Percentiles rank a stretch among this genome's conserved stretches.
These are phyloP conservation scores for Petrocephalus microphthalmus DNA, from an alignment of 2,113 vertebrate genomes.

Conservation along the genomic window DNA sequence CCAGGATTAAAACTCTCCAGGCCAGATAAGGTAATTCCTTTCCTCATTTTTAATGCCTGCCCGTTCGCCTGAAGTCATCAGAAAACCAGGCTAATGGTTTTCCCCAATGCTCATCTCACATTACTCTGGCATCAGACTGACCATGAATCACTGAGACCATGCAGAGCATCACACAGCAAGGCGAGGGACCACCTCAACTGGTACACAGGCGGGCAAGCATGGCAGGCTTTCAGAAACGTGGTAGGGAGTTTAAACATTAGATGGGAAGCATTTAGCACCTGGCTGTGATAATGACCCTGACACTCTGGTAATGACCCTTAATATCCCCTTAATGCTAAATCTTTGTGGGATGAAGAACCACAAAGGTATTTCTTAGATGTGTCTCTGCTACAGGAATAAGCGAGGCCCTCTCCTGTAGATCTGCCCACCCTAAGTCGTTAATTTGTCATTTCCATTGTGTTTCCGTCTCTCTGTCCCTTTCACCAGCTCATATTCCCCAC, in stretches of 20 bases:
- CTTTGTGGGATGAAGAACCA: background rate
- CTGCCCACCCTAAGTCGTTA: background rate
- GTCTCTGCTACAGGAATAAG: background rate
- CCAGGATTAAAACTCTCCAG: background rate
- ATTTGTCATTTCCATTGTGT: background rate
- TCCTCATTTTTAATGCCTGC: slow-evolving; percentile 4
- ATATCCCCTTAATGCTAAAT: background rate
- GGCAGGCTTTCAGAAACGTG: background rate
- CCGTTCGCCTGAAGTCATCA: background rate
- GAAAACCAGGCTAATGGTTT: background rate
- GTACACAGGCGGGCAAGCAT: background rate
- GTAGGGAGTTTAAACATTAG: background rate
- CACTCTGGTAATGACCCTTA: background rate
- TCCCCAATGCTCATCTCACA: background rate
- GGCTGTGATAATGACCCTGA: background rate
- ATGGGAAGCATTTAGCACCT: background rate
- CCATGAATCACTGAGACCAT: background rate
- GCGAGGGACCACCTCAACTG: background rate
- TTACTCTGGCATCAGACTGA: background rate
- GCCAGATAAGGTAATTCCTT: slow-evolving; percentile 11
- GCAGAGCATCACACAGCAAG: background rate
- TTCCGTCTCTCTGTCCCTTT: background rate
- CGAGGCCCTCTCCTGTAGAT: background rate
- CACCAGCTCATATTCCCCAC: background rate
- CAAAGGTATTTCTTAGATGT: background rate